Base-by-base conservation (phyloP, 64 coral and sea anemone species). In the Platygyra sinensis region DNA sequence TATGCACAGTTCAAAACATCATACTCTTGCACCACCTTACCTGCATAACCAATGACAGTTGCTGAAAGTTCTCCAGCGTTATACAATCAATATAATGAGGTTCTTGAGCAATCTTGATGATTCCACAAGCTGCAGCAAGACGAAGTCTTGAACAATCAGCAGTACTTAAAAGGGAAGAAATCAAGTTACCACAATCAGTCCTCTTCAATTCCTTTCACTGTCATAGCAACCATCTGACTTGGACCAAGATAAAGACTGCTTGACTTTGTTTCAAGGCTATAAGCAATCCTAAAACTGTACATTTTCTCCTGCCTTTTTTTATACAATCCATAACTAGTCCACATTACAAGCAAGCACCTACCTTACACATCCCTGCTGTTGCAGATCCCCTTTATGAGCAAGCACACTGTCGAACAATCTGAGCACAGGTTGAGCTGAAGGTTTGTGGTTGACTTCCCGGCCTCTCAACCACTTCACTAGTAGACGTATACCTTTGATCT, bases 101-200 rank as follows among this genome's bases (percentile, higher is more conserved):
- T 73, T 87, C 93, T 54, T 90, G 83, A 24, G 93, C 89, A 75
- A 95, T 78, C 42, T 95, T 95, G 30, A 95, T 71, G 20, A 95
- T 87, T 30, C 75, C 93, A 88, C 82, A 91, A 5, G 93, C 88
- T 9, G 93, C 93, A 73, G 83, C 83, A 5, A 95, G 71, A 20
- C 83, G 82, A 36, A 95, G 74, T 28, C 89, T 76, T 74, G 89
- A 95, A 90, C 83, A 91, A 33, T 95, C 89, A 81, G 77, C 65
- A 54, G 93, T 49, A 28, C 93, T 95, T 36, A 6, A 60, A 60
- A 3, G 17, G 8, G 15, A 77, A 59, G 13, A 54, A 71, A 52
- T 60, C 9, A 7, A 69, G 63, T 38, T 15, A 2, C 15, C 15
- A 15, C 11, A 57, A 57, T 57, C 10, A 57, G 11, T 14, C 11